Base-by-base conservation (phyloP, 2,797 vertebrate genomes). In the Etheostoma nigrum region DNA sequence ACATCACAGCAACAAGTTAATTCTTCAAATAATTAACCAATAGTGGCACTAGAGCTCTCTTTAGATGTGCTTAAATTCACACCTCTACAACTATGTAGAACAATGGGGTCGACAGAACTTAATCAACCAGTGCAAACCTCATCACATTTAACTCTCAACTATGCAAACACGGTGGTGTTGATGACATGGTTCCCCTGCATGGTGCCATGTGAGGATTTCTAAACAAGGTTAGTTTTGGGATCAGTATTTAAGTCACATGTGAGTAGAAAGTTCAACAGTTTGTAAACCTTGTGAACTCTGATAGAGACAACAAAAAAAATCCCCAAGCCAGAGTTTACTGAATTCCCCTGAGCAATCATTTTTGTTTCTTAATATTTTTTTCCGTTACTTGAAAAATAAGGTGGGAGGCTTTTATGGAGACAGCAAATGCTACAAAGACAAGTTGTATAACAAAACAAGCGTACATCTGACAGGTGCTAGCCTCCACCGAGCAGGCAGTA, bases 381-480 rank as follows among this genome's bases (percentile, higher is more conserved):
- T 49, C 25, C 57, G 53, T 84, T 78, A 59, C 62, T 63, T 16
- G 27, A 59, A 68, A 77, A 48, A 61, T 11, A 4, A 8, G 12
- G 62, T 14, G 12, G 33, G 76, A 61, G 44, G 72, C 14, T 55
- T 78, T 30, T 81, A 33, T 73, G 16, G 72, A 83, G 78, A 62
- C 78, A 78, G 78, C 67, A 58, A 90, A 77, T 45, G 79, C 82
- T 80, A 93, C 84, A 90, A 67, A 84, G 86, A 83, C 70, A 79
- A 53, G 69, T 72, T 85, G 84, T 86, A 40, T 72, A 80, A 76
- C 60, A 86, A 92, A 93, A 91, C 91, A 91, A 88, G 76, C 21
- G 58, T 80, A 78, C 89, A 91, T 94, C 93, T 94, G 91, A 88
- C 94, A 94, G 92, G 93, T 95, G 94, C 86, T 91, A 2, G 84